A percentile compares a stretch with the other conserved stretches of the same genome.
phyloP scores from a whole-genome alignment of 2,888 invertebrate genomes.

The Nymphalis c-album region DNA sequence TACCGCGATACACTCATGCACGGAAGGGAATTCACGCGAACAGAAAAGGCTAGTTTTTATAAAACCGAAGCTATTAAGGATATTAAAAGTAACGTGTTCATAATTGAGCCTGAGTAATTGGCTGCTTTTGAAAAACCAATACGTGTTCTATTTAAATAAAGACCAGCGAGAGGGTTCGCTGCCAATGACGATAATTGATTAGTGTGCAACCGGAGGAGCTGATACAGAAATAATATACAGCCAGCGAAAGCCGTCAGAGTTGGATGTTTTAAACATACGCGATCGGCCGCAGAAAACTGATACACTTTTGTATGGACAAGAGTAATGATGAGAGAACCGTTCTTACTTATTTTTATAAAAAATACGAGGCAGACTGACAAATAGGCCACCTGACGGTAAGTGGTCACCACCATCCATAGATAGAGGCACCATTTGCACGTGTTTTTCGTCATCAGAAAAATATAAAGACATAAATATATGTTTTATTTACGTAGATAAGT shows the following conservation, averaged over 20 bases:
- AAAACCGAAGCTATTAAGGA: conserved; percentile 6
- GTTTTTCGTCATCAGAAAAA: no score
- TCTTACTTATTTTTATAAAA: background rate
- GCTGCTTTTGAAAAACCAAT: conserved; percentile 2
- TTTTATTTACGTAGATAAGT: no score
- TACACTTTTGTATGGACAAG: conserved; percentile 7
- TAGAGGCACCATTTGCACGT: no score
- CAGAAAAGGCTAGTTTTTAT: background rate
- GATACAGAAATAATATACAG: conserved; percentile 9
- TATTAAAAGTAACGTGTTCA: conserved; percentile 6
- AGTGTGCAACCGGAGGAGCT: conserved; percentile 2
- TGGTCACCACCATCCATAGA: no score
- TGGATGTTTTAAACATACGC: background rate
- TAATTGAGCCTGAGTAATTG: conserved; percentile 10
- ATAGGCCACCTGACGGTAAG: no score
- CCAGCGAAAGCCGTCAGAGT: background rate
- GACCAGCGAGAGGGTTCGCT: background rate
- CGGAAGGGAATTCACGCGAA: conserved; percentile 4
- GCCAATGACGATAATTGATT: conserved; percentile 16
- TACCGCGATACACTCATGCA: background rate
- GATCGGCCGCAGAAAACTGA: conserved; percentile 9
- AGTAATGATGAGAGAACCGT: background rate
- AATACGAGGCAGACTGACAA: no score
- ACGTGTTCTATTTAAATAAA: background rate
- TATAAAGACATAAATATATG: no score